Conservation (phyloP, 2,888 invertebrate genomes). For the Epinotia brunnichana region DNA sequence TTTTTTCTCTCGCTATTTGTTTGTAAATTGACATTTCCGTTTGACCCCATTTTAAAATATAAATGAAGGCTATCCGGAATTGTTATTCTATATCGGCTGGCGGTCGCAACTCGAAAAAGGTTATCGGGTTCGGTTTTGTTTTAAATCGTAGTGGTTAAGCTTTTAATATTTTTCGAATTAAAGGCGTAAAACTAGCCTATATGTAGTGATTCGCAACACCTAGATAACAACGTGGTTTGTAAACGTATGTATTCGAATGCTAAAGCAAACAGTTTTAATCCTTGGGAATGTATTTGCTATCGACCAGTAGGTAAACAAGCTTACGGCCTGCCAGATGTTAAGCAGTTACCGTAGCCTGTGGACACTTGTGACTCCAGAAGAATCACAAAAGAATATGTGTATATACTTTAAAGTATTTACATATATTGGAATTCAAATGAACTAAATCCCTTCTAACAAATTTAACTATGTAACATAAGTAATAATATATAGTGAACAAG, state of each 20-base stretch:
- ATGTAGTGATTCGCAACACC: conserved; percentile 4
- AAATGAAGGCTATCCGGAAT: conserved; percentile 23
- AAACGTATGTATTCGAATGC: neutral
- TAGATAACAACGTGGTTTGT: conserved; percentile 8
- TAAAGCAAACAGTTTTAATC: conserved; percentile 2
- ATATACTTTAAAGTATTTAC: no score
- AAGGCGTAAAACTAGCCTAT: conserved; percentile 3
- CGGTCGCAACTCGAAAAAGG: conserved; percentile 6
- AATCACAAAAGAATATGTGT: no score
- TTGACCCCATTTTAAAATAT: conserved; percentile 30
- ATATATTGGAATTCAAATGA: no score
- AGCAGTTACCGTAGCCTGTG: no score
- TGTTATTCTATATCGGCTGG: conserved; percentile 15
- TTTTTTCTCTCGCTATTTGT: conserved; percentile 7
- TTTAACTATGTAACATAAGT: no score
- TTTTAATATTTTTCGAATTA: conserved; percentile 28
- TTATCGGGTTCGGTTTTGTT: conserved; percentile 23
- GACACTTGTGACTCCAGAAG: no score
- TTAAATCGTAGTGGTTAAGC: conserved; percentile 18
- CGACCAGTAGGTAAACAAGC: no score
- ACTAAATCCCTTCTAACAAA: no score
- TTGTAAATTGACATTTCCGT: conserved; percentile 31
- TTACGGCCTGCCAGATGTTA: no score
- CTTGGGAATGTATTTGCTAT: no score
- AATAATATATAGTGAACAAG: no score